Conservation (phyloP, 2,888 invertebrate genomes). For the Ectobius pallidus region DNA sequence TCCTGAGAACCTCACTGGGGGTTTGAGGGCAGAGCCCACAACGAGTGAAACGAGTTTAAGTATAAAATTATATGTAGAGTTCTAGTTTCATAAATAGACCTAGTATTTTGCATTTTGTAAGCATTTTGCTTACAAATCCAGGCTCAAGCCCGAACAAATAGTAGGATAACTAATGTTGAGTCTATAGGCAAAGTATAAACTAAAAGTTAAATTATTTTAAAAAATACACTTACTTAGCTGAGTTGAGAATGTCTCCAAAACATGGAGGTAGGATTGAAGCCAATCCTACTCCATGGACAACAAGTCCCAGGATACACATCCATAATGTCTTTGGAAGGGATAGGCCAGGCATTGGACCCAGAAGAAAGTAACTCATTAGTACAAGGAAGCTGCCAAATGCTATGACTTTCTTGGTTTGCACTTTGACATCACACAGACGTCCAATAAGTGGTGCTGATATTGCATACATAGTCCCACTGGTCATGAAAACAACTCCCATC, state of each 20-base stretch:
- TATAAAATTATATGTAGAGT: no score
- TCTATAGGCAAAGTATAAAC: no score
- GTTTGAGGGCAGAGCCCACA: no score
- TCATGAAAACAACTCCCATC: constrained; percentile 56
- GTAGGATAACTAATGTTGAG: no score
- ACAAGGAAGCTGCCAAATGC: constrained; percentile 51
- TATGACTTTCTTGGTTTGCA: constrained; percentile 64
- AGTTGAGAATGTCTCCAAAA: constrained; percentile 58
- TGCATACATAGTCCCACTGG: constrained; percentile 57
- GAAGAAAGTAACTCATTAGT: constrained; percentile 53
- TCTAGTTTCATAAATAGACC: no score
- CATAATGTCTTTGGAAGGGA: constrained; percentile 50
- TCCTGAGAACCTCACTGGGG: no score
- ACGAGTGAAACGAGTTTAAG: no score
- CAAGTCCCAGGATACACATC: constrained; percentile 53
- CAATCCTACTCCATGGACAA: constrained; percentile 58
- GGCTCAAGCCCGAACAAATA: no score
- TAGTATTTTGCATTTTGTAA: no score
- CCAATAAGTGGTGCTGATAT: constrained; percentile 57
- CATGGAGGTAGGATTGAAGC: constrained; percentile 59
- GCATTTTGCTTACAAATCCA: no score
- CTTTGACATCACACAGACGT: constrained; percentile 53
- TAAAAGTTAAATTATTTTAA: no score
- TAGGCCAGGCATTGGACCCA: constrained; percentile 57
- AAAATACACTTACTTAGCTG: constrained; percentile 55